phyloP scores from a whole-genome alignment of 2,888 invertebrate genomes.

The Mesopsocus fuscifrons region DNA sequence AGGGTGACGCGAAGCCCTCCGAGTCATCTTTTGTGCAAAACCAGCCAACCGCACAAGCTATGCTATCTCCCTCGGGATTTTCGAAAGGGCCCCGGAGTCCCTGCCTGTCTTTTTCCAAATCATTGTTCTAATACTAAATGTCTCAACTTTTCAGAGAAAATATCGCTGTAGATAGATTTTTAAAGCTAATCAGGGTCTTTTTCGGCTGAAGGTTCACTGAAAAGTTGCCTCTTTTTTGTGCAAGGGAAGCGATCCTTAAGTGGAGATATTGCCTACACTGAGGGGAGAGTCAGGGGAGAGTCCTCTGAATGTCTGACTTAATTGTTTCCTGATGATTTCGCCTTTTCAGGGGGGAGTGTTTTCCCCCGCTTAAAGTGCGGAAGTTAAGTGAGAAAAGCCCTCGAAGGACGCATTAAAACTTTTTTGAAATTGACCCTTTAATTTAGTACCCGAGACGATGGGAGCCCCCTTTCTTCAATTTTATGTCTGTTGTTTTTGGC shows the following conservation, averaged over 20 bases:
- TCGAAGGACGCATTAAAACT: background rate
- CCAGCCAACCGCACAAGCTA: slow-evolving; percentile 3
- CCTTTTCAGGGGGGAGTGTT: background rate
- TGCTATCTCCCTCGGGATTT: background rate
- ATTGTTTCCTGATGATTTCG: background rate
- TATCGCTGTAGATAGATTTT: too few relatives aligned
- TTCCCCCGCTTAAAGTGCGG: background rate
- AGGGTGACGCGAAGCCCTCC: background rate
- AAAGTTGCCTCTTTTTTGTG: background rate
- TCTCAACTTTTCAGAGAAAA: too few relatives aligned
- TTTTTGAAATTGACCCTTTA: background rate
- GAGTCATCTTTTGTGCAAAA: slow-evolving; percentile 9
- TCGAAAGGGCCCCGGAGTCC: too few relatives aligned
- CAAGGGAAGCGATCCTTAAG: background rate
- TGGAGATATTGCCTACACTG: too few relatives aligned
- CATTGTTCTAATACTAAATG: too few relatives aligned
- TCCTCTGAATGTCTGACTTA: background rate
- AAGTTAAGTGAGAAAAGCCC: background rate
- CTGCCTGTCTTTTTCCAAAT: too few relatives aligned
- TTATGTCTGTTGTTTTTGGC: too few relatives aligned
- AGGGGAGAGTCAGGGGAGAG: too few relatives aligned
- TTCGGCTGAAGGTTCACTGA: too few relatives aligned
- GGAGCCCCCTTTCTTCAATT: too few relatives aligned
- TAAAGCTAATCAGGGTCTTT: too few relatives aligned
- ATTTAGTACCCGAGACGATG: too few relatives aligned